These are phyloP conservation scores for Phylloscopus trochiloides DNA, from an alignment of 2,113 vertebrate species.

Conservation along the genomic window DNA sequence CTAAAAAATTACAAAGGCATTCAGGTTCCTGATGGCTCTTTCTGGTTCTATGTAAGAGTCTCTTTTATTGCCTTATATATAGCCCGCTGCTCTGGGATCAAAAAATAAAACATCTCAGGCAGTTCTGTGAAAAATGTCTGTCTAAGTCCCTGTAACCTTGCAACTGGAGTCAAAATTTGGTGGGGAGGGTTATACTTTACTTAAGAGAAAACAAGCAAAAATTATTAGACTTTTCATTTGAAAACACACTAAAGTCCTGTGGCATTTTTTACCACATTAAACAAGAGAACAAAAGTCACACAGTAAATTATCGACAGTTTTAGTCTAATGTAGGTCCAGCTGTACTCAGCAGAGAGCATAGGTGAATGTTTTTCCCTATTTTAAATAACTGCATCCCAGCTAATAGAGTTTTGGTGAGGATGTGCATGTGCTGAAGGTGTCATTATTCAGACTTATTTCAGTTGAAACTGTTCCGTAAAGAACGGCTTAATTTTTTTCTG, in stretches of 20 bases:
- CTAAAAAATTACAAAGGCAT: neutral
- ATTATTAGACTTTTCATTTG: neutral
- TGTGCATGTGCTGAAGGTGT: neutral
- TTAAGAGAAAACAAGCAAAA: neutral
- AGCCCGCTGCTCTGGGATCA: accelerated
- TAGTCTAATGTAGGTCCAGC: neutral
- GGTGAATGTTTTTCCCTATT: neutral
- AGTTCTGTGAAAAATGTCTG: neutral
- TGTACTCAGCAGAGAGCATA: neutral
- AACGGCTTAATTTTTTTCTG: neutral
- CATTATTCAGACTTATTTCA: neutral
- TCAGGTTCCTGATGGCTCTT: neutral
- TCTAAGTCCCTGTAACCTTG: neutral
- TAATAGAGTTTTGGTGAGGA: neutral
- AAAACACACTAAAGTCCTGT: neutral
- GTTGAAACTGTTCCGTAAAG: neutral
- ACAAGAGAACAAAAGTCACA: accelerated
- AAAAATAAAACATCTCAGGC: neutral
- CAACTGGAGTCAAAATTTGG: neutral
- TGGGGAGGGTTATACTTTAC: neutral
- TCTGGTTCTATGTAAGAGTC: accelerated
- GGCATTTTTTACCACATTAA: neutral
- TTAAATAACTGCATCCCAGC: neutral
- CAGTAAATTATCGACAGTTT: neutral
- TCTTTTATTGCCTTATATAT: neutral